Base-by-base conservation (phyloP, 1,140 invertebrate species). In the Cyclina sinensis region DNA sequence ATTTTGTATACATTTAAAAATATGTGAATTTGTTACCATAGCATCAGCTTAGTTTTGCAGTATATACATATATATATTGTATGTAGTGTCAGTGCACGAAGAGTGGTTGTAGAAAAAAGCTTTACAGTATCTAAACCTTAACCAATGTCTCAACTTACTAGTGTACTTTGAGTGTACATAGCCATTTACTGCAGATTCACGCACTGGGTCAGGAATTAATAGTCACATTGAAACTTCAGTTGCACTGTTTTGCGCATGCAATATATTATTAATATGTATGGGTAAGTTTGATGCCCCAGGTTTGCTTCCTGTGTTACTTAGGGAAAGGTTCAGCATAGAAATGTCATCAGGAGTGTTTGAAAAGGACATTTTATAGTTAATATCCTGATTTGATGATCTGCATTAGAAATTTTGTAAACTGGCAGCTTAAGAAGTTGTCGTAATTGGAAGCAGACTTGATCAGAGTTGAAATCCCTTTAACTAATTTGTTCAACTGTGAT, bases 161-260 rank as follows among this genome's bases (percentile, higher is more conserved):
- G 37, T 46, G 46, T 78, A 51, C 16, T 51, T 51, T 16, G 54
- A 14, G 30, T 78, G n/a, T 54, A 78, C 48, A 24, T 78, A 78
- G 27, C 74, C n/a, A 54, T 51, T 24, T 78, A 78, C 48, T 78
- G 21, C 74, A 51, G 74, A 39, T 16, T 32, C 48, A 30, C 54
- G 74, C 74, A 78, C 74, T 4, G 74, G 74, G 48, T 2, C n/a
- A 30, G 74, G 74, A 30, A 43, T 51, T 18, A 78, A 70, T 9
- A 32, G 5, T 78, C 74, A 78, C 74, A 18, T 27, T 48, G 27
- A 78, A n/a, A 51, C 32, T 78, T 51, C 46, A 51, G 35, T 35
- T 51, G 74, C 74, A 78, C 74, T 14, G 74, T 78, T 65, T 74
- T 78, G 74, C 43, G 74, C 74, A 78, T 78, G 74, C 43, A 51